Evolutionary conservation across 2,113 vertebrate genomes (phyloP), one percentile per base, ranked within the genome.

Genomic region (Solenodon paradoxus): DNA sequence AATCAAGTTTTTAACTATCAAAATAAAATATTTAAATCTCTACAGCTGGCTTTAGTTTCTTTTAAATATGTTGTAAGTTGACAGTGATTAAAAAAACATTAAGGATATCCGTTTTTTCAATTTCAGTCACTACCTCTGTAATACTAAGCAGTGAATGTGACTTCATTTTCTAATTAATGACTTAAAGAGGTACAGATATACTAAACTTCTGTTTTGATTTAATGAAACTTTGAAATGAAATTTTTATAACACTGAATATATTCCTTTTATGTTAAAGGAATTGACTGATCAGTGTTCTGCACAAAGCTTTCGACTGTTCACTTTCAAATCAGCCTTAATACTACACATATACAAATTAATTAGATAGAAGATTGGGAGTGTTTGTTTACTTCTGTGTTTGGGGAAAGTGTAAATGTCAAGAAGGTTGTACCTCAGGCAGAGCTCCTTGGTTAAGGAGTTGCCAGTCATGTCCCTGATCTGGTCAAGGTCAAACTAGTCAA

Each of bases 201-300:
- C 28, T 13, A 59, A 92, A 87, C 12, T 78, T 90, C 68, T 86
- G 26, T 78, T 92, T 77, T 89, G 49, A 90, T 61, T 79, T 77
- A 16, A 88, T 88, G 68, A 69, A 78, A 82, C 38, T 64, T 63
- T 82, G 40, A 87, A 69, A 78, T 53, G 47, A 80, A 79, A 68
- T 38, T 95, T 72, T 94, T 42, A 95, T 61, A 86, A 61, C 7
- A 40, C 0, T 81, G 30, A 51, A n/a, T 66, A 61, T 45, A 51
- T 30, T 94, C 28, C 9, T 61, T 95, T 42, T 74, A 59, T 42
- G 6, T 38, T 85, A 85, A 92, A 75, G 75, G 26, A 94, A 80
- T 0, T 81, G 38, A 72, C 28, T 85, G 90, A 28, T 88, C 74
- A 69, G 10, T 20, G 0, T 78, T 89, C 16, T 77, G 6, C 64